A percentile compares a stretch with the other conserved stretches of the same genome.
These are phyloP conservation scores for Semaprochilodus insignis DNA, from an alignment of 2,797 vertebrate species.

Conservation along the genomic window DNA sequence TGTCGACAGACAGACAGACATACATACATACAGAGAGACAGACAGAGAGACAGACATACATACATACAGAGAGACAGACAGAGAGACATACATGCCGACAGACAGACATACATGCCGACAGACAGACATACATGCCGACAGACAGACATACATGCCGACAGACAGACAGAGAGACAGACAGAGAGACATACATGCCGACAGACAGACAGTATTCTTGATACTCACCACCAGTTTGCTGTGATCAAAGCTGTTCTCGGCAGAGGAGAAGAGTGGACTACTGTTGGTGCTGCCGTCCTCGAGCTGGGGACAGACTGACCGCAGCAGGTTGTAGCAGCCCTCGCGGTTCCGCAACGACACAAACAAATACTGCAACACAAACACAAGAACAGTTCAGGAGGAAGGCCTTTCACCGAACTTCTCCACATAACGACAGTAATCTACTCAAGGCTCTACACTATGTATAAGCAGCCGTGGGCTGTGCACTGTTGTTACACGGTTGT, in stretches of 20 bases:
- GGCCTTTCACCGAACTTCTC: too few relatives aligned
- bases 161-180: too few relatives aligned
- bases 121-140: too few relatives aligned
- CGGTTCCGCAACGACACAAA: conserved; percentile 85
- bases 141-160: too few relatives aligned
- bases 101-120: too few relatives aligned
- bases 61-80: too few relatives aligned
- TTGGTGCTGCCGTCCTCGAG: conserved; percentile 77
- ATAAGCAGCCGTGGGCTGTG: not conserved
- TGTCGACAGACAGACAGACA: too few relatives aligned
- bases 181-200: too few relatives aligned
- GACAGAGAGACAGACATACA: too few relatives aligned
- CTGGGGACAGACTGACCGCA: conserved; percentile 80
- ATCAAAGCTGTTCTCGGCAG: conserved; percentile 72
- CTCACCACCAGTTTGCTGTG: conserved; percentile 79
- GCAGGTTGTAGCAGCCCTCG: conserved; percentile 83
- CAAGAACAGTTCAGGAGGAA: not conserved
- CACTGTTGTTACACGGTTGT: not conserved
- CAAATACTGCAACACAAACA: conserved; percentile 75
- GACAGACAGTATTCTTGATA: not conserved
- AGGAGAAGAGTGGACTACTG: conserved; percentile 74
- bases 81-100: too few relatives aligned
- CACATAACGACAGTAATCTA: conserved; percentile 1
- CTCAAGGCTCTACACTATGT: not conserved
- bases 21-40: too few relatives aligned